Percentiles rank a stretch among this genome's conserved stretches.
Evolutionary conservation across 2,888 invertebrate genomes (phyloP).

Genomic region (Bombyx huttoni): DNA sequence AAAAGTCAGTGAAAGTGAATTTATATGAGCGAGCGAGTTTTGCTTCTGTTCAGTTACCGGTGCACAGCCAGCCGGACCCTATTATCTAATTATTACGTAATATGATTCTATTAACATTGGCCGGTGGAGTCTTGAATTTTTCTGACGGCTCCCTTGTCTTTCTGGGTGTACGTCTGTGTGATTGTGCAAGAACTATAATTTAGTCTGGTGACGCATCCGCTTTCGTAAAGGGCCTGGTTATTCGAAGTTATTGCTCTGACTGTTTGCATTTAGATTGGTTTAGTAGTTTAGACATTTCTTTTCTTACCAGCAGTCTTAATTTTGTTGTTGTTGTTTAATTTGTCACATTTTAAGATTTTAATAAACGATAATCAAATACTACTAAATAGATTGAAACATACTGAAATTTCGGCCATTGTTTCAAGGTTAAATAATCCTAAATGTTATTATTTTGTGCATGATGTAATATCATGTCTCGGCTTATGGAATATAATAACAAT

Average conservation of each 20-base stretch:
- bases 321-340: too few relatives aligned
- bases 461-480: slow-evolving; percentile 10
- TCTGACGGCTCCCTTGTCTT: slow-evolving; percentile 34
- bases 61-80: slow-evolving; percentile 18
- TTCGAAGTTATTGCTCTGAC: not conserved
- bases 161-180: slow-evolving; percentile 14
- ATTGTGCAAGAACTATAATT: slow-evolving; percentile 7
- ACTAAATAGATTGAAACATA: too few relatives aligned
- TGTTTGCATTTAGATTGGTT: not conserved
- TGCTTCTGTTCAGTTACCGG: slow-evolving; percentile 19
- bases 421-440: not conserved
- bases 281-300: not conserved
- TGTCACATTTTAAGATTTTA: not conserved
- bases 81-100: slow-evolving; percentile 53
- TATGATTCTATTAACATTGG: slow-evolving; percentile 34
- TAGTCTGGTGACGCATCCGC: slow-evolving; percentile 25
- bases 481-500: slow-evolving; percentile 13
- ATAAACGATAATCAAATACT: not conserved
- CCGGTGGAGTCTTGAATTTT: slow-evolving; percentile 30
- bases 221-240: slow-evolving; percentile 8
- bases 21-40: slow-evolving; percentile 26
- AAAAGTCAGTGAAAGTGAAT: slow-evolving; percentile 38
- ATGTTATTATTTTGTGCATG: not conserved
- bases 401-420: too few relatives aligned
- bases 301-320: too few relatives aligned